Conservation (phyloP, 1,140 invertebrate species). For the Bactericera cockerelli region DNA sequence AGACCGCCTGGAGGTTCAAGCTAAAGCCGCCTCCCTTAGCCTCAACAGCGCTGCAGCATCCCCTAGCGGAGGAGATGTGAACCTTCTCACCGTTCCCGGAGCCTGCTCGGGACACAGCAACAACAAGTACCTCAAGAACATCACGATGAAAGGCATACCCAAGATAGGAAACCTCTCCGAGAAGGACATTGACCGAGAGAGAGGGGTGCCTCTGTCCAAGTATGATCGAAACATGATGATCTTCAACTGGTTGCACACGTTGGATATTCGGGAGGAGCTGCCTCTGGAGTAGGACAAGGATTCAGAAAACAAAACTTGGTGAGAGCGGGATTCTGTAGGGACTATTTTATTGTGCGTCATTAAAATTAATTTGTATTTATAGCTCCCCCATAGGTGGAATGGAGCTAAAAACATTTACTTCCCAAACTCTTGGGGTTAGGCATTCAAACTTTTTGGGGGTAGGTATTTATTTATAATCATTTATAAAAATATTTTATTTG, state of each 20-base stretch:
- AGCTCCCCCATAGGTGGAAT: too few species aligned
- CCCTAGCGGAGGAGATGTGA: slow-evolving; percentile 20
- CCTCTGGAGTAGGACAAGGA: background rate
- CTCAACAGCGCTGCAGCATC: slow-evolving; percentile 30
- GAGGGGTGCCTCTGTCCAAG: slow-evolving; percentile 66
- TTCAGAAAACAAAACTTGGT: too few species aligned
- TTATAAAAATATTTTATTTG: too few species aligned
- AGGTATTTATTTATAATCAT: too few species aligned
- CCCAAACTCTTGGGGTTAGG: too few species aligned
- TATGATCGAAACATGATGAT: slow-evolving; percentile 86
- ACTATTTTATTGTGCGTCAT: too few species aligned
- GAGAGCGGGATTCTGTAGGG: too few species aligned
- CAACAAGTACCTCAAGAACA: slow-evolving; percentile 28
- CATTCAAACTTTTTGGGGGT: too few species aligned
- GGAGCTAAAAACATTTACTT: too few species aligned
- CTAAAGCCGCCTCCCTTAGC: slow-evolving; percentile 34
- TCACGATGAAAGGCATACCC: slow-evolving; percentile 24
- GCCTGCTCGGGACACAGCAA: slow-evolving; percentile 12
- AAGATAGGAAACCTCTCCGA: slow-evolving; percentile 48
- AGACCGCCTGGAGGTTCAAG: slow-evolving; percentile 48
- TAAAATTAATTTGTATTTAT: too few species aligned
- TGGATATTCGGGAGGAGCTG: slow-evolving; percentile 39
- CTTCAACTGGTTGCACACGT: slow-evolving; percentile 75
- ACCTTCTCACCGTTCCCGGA: slow-evolving; percentile 23
- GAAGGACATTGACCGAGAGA: slow-evolving; percentile 60